phyloP scores from a whole-genome alignment of 2,113 vertebrate species.

The Pelecanoides urinatrix region DNA sequence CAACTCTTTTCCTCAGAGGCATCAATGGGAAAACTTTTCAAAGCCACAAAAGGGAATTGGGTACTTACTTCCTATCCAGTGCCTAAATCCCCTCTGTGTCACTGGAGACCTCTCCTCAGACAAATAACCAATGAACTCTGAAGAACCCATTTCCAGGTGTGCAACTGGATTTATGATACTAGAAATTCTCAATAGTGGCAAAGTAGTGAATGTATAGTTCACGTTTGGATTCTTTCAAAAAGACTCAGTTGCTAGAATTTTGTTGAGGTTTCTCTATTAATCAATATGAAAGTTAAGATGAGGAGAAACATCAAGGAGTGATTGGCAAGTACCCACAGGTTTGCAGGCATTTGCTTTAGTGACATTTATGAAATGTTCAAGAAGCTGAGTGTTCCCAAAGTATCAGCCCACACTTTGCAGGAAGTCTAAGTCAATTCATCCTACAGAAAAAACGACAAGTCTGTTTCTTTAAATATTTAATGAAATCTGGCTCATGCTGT shows the following conservation, averaged over 20 bases:
- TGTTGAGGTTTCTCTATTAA: not conserved
- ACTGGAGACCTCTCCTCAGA: not conserved
- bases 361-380: not conserved
- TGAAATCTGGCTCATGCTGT: not conserved
- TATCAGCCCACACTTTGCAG: not conserved
- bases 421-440: not conserved
- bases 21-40: not conserved
- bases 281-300: not conserved
- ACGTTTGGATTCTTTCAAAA: not conserved
- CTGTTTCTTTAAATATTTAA: not conserved
- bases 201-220: not conserved
- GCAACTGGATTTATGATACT: not conserved
- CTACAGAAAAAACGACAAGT: not conserved
- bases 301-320: not conserved
- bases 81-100: not conserved
- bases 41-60: not conserved
- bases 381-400: not conserved
- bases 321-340: not conserved
- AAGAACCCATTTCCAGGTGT: conserved; percentile 20
- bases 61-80: not conserved
- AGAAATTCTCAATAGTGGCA: not conserved
- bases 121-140: not conserved
- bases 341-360: not conserved
- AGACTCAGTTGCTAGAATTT: not conserved
- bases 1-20: not conserved